Evolutionary conservation across 2,888 invertebrate species (phyloP).

Genomic region (Pinctada fucata): DNA sequence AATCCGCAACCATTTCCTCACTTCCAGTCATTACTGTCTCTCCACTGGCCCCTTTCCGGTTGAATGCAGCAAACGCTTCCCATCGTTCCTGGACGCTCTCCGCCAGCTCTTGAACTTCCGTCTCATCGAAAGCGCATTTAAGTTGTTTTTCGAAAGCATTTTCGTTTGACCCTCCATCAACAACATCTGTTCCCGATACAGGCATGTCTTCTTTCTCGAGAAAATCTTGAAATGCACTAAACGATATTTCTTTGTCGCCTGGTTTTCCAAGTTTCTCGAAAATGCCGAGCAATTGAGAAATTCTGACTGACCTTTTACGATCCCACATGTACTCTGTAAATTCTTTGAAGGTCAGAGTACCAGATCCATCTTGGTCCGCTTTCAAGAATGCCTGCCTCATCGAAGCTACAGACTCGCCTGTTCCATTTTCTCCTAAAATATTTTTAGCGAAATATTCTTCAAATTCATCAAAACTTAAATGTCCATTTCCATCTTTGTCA

Average conservation of each 20-base stretch:
- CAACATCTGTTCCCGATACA: constrained; percentile 14
- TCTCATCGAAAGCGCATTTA: constrained; percentile 28
- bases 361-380: constrained; percentile 50
- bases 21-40: constrained; percentile 44
- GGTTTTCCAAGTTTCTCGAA: constrained; percentile 31
- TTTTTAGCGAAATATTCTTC: constrained; percentile 41
- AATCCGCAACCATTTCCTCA: constrained; percentile 45
- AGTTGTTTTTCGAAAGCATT: constrained; percentile 28
- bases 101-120: constrained; percentile 38
- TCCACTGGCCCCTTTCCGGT: constrained; percentile 40
- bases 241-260: neutral
- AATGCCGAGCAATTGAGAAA: constrained; percentile 34
- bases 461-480: constrained; percentile 47
- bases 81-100: constrained; percentile 43
- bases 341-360: constrained; percentile 49
- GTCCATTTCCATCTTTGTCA: constrained; percentile 30
- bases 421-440: constrained; percentile 36
- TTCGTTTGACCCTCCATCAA: constrained; percentile 4
- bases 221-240: constrained; percentile 24
- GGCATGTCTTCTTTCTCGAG: constrained; percentile 21
- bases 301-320: constrained; percentile 31
- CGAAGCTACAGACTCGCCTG: constrained; percentile 15
- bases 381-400: constrained; percentile 45
- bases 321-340: constrained; percentile 47
- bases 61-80: constrained; percentile 47